Conservation (phyloP, 2,888 invertebrate genomes). For the Phengaris alcon region DNA sequence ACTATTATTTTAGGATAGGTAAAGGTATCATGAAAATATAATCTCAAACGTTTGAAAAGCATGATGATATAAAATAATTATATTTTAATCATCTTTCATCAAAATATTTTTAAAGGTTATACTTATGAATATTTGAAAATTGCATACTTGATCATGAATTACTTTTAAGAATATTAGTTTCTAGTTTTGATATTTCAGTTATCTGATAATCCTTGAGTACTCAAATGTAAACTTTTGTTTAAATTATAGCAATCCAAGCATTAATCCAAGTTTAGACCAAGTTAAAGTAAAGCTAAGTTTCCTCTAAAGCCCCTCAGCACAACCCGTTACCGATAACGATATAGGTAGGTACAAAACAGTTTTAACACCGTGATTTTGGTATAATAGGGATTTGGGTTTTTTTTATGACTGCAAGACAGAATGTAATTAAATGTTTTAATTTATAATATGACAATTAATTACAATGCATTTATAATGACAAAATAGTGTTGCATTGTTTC, state of each 20-base stretch:
- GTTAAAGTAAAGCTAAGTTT: conserved; percentile 25
- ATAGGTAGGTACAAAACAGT: no score
- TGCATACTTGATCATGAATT: not conserved
- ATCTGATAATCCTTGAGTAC: not conserved
- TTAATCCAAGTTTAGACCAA: conserved; percentile 14
- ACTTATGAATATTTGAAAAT: not conserved
- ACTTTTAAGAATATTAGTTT: no score
- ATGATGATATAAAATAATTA: not conserved
- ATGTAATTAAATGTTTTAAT: no score
- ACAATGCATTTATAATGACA: no score
- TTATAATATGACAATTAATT: no score
- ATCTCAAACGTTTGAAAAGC: not conserved
- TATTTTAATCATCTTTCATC: no score
- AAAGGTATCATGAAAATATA: not conserved
- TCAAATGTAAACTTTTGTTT: not conserved
- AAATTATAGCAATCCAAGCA: not conserved
- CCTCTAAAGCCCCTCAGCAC: not conserved
- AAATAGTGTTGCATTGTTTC: no score
- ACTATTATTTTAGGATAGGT: not conserved
- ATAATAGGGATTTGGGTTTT: no score
- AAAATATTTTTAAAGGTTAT: not conserved
- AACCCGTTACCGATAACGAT: not conserved
- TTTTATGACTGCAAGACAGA: no score
- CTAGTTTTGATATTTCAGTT: not conserved
- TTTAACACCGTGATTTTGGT: no score